Evolutionary conservation across 2,888 invertebrate species (phyloP), one percentile per base, ranked within the genome.

Genomic region (Entomobrya multifasciata): DNA sequence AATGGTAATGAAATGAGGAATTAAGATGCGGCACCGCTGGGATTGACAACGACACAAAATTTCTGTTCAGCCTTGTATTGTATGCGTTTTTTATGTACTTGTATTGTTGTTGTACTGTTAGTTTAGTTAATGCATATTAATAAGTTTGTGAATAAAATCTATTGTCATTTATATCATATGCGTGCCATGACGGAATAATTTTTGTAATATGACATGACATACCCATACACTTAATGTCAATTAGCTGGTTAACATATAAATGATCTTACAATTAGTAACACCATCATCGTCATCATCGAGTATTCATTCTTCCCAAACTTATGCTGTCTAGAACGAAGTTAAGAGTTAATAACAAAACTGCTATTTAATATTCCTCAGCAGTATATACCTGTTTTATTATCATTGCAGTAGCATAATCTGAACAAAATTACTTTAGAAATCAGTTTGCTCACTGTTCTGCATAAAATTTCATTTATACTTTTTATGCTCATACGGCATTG

Each of bases 221-320:
- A 47, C 70, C 49, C 49, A 11, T 13, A 70, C 1, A 44, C 10
- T 36, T 57, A 57, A 20, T 70, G 70, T 47, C 70, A 70, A 70
- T 47, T 36, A 25, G 70, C 70, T 70, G 44, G n/a, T 70, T 70
- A 70, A 47, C 70, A 70, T 70, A 70, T 47, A 70, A 70, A 70
- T 70, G 44, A 27, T 11, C 44, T 22, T n/a, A 70, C 70, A 70
- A 70, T 70, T 70, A 70, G 44, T 47, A 44, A 70, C 41, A 6
- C 70, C 22, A 10, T 20, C 70, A 47, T 17, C n/a, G n/a, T n/a
- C n/a, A n/a, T n/a, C n/a, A 36, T 36, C 17, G 4, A 22, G 20
- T 47, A 47, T 13, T 47, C 25, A 47, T 20, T 70, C n/a, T n/a
- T n/a, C n/a, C 22, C 44, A n/a, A 30, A 36, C 62, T 47, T 70